Conservation (phyloP, 2,113 vertebrate genomes). For the Marmota monax region DNA sequence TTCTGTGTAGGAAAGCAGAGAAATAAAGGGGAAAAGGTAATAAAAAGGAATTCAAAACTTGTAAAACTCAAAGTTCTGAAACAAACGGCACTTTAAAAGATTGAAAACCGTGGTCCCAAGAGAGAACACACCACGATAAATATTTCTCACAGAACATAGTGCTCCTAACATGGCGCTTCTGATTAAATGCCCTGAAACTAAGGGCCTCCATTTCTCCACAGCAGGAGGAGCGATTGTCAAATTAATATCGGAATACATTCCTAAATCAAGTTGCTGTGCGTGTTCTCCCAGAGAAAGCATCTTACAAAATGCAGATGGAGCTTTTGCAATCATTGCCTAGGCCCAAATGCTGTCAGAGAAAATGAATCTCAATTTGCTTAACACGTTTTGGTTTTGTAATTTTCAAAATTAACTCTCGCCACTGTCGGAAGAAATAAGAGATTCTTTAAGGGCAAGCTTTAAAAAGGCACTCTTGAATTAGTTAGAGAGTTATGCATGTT, state of each 20-base stretch:
- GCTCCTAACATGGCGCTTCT: not conserved
- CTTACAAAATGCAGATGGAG: conserved; percentile 50
- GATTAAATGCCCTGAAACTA: conserved; percentile 20
- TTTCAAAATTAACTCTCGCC: conserved; percentile 71
- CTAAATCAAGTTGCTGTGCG: conserved; percentile 35
- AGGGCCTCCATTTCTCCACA: not conserved
- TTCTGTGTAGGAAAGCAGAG: conserved; percentile 52
- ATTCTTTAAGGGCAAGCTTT: not conserved
- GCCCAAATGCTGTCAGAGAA: conserved; percentile 57
- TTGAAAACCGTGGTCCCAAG: not conserved
- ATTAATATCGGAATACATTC: conserved; percentile 46
- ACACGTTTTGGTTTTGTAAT: conserved; percentile 58
- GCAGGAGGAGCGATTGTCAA: conserved; percentile 8
- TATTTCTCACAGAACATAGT: not conserved
- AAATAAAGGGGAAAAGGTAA: not conserved
- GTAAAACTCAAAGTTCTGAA: conserved; percentile 68
- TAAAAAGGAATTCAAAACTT: conserved; percentile 68
- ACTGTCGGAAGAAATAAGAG: conserved; percentile 50
- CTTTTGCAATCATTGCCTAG: conserved; percentile 13
- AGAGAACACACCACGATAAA: conserved; percentile 18
- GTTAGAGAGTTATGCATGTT: not conserved
- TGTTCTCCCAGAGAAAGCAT: not conserved
- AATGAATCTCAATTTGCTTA: conserved; percentile 69
- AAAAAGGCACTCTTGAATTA: not conserved
- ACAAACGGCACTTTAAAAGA: conserved; percentile 61